Evolutionary conservation across 2,797 vertebrate species (phyloP).

Genomic region (Natrix natrix): DNA sequence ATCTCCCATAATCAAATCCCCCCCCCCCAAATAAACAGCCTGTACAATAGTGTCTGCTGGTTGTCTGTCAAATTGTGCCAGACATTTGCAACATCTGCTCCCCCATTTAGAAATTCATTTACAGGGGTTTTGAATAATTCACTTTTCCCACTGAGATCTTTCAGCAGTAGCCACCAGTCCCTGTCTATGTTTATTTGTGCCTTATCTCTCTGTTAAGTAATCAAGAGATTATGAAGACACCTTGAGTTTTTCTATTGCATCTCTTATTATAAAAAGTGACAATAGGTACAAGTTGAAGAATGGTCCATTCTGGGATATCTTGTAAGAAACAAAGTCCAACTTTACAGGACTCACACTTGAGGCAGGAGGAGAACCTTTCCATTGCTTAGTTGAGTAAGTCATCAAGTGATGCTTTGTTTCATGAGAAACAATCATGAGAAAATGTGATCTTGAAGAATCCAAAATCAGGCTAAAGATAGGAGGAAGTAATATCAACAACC

Average conservation of each 20-base stretch:
- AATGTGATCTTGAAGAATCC: not conserved
- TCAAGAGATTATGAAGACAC: not conserved
- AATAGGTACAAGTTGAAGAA: not conserved
- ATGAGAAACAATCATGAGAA: not conserved
- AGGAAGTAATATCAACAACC: not conserved
- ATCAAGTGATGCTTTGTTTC: not conserved
- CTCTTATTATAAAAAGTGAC: not conserved
- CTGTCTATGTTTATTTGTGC: constrained; percentile 28
- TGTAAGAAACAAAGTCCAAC: not conserved
- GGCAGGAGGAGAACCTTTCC: not conserved
- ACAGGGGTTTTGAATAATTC: constrained; percentile 26
- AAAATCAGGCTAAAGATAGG: not conserved
- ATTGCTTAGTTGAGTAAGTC: not conserved
- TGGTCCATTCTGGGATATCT: not conserved
- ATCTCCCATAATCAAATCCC: constrained; percentile 34
- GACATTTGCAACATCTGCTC: constrained; percentile 18
- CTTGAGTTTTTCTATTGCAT: not conserved
- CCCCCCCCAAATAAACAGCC: constrained; percentile 17
- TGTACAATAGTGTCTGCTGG: not conserved
- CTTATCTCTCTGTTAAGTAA: constrained; percentile 26
- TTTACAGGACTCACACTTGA: not conserved
- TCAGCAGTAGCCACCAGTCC: constrained; percentile 25
- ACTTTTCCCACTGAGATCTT: not conserved
- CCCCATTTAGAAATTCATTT: constrained; percentile 20
- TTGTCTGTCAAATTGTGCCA: constrained; percentile 27